These are phyloP conservation scores for Gymnocephalus cernua DNA, from an alignment of 2,113 vertebrate genomes.

Conservation along the genomic window DNA sequence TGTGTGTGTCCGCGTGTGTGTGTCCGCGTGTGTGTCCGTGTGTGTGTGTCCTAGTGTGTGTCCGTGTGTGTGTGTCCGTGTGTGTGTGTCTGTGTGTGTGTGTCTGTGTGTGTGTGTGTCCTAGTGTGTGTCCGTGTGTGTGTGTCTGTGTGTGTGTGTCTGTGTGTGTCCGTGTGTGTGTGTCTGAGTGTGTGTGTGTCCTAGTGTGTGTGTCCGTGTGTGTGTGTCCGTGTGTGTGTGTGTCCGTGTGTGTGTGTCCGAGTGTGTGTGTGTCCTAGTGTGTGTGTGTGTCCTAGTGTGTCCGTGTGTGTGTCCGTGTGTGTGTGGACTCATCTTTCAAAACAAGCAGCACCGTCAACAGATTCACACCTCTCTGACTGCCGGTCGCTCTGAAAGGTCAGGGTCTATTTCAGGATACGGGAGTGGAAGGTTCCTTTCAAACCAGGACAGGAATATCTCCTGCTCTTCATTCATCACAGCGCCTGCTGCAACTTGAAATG, in stretches of 20 bases:
- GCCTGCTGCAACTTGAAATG: background rate
- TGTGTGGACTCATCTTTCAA: constrained; percentile 10
- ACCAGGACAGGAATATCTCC: background rate
- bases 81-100: background rate
- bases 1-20: background rate
- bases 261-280: background rate
- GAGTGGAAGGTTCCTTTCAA: background rate
- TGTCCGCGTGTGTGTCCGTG: background rate
- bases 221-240: no score
- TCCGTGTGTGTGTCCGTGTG: background rate
- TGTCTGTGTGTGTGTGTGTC: background rate
- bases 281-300: no score
- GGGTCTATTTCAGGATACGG: background rate
- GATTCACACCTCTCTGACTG: background rate
- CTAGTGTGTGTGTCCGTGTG: no score
- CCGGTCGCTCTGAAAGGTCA: background rate
- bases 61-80: no score
- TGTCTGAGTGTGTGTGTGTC: no score
- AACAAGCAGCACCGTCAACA: background rate
- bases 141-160: background rate
- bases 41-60: no score
- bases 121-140: no score
- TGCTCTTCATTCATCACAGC: background rate
- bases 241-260: background rate
- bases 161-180: no score